Conservation (phyloP, 2,888 invertebrate species). For the Serrognathus titanus region DNA sequence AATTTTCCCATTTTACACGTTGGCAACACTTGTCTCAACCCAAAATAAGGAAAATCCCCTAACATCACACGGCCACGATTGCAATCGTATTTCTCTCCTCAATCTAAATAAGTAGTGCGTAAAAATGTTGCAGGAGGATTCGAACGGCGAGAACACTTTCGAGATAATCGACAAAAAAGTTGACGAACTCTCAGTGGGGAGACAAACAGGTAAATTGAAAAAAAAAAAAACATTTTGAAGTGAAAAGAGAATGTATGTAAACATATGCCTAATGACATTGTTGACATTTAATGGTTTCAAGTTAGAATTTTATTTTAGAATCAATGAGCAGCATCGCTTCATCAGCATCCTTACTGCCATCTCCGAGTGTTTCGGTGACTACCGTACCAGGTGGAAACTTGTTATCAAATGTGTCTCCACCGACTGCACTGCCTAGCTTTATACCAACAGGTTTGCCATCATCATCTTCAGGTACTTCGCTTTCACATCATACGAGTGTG, state of each 20-base stretch:
- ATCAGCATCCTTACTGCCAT: slow-evolving; percentile 46
- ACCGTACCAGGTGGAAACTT: slow-evolving; percentile 54
- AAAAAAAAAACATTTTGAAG: slow-evolving; percentile 9
- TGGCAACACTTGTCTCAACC: no score
- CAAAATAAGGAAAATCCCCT: slow-evolving; percentile 5
- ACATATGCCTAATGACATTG: slow-evolving; percentile 7
- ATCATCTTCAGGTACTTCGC: slow-evolving; percentile 32
- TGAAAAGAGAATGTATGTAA: slow-evolving; percentile 11
- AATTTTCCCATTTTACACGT: no score
- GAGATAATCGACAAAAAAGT: slow-evolving; percentile 48
- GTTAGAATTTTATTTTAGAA: slow-evolving; percentile 36
- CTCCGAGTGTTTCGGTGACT: slow-evolving; percentile 44
- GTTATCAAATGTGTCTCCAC: slow-evolving; percentile 67
- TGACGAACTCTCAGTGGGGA: slow-evolving; percentile 31
- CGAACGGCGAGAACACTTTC: slow-evolving; percentile 48
- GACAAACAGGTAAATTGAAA: slow-evolving; percentile 31
- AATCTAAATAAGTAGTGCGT: background rate
- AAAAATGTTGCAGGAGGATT: slow-evolving; percentile 43
- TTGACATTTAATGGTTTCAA: background rate
- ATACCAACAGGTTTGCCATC: slow-evolving; percentile 45
- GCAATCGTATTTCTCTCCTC: slow-evolving; percentile 7
- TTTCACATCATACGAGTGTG: background rate
- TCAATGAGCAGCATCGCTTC: slow-evolving; percentile 48
- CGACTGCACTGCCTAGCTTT: slow-evolving; percentile 65
- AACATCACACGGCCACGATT: slow-evolving; percentile 23